Conservation (phyloP, 2,888 invertebrate genomes). For the Lobophora halterata region DNA sequence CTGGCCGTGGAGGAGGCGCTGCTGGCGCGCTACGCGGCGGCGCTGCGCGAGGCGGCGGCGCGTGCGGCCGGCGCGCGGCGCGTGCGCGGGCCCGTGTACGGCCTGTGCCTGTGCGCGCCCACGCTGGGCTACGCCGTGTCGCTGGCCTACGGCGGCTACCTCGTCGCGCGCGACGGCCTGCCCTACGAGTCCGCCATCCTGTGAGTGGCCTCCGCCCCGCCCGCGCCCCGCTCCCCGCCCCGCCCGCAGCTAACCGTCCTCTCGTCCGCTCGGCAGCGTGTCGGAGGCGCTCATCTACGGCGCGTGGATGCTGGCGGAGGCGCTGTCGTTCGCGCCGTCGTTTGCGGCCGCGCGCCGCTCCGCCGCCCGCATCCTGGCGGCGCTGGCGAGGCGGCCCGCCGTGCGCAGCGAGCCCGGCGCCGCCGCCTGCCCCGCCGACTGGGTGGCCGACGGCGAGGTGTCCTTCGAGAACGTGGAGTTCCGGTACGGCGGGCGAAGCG, state of each 20-base stretch:
- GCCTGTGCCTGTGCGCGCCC: conserved; percentile 85
- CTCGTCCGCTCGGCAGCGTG: conserved; percentile 68
- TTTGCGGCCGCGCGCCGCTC: conserved; percentile 86
- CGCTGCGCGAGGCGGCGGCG: conserved; percentile 61
- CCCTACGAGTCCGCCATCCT: conserved; percentile 85
- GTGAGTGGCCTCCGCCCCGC: conserved; percentile 55
- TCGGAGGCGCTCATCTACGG: conserved; percentile 89
- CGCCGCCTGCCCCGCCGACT: conserved; percentile 39
- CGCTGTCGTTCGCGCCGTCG: conserved; percentile 88
- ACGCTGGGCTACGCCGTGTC: conserved; percentile 86
- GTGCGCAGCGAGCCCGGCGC: conserved; percentile 53
- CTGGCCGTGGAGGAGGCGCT: conserved; percentile 79
- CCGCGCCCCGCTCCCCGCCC: neutral
- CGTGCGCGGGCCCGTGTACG: conserved; percentile 85
- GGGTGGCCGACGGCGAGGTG: conserved; percentile 81
- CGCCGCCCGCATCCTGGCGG: conserved; percentile 82
- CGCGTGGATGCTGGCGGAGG: conserved; percentile 89
- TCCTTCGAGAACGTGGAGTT: conserved; percentile 84
- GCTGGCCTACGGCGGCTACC: conserved; percentile 85
- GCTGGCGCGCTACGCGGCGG: conserved; percentile 68
- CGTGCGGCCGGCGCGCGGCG: conserved; percentile 63
- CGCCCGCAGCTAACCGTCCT: neutral
- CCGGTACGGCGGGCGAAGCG: conserved; percentile 86
- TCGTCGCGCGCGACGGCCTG: conserved; percentile 82
- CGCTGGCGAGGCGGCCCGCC: conserved; percentile 68